Percentiles rank a stretch among this genome's conserved stretches.
These are phyloP conservation scores for Zosterops japonicus DNA, from an alignment of 2,113 vertebrate species.

Conservation along the genomic window DNA sequence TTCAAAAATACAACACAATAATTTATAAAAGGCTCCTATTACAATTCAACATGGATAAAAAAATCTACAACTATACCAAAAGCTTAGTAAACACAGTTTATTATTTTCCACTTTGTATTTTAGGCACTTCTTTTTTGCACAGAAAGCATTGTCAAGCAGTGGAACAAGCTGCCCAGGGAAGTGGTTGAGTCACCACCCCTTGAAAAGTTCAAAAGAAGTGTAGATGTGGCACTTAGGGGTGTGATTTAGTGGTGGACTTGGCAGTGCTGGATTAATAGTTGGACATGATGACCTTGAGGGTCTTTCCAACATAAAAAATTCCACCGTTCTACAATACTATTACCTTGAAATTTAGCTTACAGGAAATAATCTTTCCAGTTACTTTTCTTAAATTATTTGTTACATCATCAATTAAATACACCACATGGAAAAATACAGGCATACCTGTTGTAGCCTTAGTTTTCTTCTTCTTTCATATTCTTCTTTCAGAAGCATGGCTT, in stretches of 20 bases:
- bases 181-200: background rate
- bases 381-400: background rate
- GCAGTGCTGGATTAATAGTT: background rate
- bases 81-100: background rate
- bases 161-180: background rate
- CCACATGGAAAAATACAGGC: background rate
- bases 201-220: background rate
- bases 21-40: background rate
- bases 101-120: background rate
- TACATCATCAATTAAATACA: background rate
- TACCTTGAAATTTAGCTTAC: background rate
- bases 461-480: constrained; percentile 89
- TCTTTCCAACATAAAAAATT: background rate
- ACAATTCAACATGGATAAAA: background rate
- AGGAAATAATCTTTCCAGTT: background rate
- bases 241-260: background rate
- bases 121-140: background rate
- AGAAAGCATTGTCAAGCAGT: background rate
- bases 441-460: constrained; percentile 89
- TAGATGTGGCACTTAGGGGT: background rate
- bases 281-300: accelerated
- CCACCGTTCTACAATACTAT: background rate
- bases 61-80: background rate
- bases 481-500: constrained; percentile 85
- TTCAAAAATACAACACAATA: background rate